These are phyloP conservation scores for Lordiphosa stackelbergi DNA, from an alignment of 1,140 invertebrate genomes.

Conservation along the genomic window DNA sequence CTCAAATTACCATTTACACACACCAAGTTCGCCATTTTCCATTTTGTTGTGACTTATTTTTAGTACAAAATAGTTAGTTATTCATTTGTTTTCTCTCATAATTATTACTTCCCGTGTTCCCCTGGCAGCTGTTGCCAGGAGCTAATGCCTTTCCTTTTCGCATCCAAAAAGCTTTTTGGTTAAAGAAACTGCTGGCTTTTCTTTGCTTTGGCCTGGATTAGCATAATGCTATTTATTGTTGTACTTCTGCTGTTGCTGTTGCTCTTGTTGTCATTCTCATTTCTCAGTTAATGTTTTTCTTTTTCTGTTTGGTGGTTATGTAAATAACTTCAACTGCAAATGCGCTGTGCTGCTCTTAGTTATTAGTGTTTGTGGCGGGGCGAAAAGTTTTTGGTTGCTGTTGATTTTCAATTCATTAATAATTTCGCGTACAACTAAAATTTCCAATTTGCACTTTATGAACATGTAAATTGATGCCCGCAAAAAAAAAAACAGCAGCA, in stretches of 20 bases:
- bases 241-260: constrained; percentile 19
- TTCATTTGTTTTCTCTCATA: constrained; percentile 52
- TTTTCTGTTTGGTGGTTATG: too few species aligned
- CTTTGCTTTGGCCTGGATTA: constrained; percentile 60
- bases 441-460: too few species aligned
- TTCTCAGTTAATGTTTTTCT: constrained; percentile 39
- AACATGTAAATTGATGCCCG: too few species aligned
- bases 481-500: too few species aligned
- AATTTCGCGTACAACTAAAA: too few species aligned
- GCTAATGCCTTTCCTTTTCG: constrained; percentile 31
- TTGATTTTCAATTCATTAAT: too few species aligned
- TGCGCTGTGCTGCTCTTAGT: too few species aligned
- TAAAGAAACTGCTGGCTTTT: constrained; percentile 32
- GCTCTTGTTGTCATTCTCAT: constrained; percentile 36
- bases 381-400: too few species aligned
- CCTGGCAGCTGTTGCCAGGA: constrained; percentile 42
- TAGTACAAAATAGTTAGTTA: constrained; percentile 59
- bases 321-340: too few species aligned
- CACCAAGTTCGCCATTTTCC: too few species aligned
- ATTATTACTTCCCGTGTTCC: constrained; percentile 49
- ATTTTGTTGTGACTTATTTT: constrained; percentile 44
- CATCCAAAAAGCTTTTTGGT: constrained; percentile 3
- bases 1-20: neutral
- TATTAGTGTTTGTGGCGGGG: too few species aligned
- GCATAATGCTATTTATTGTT: constrained; percentile 72